A percentile compares a stretch with the other conserved stretches of the same genome.
Evolutionary conservation across 1,140 invertebrate genomes (phyloP).

Genomic region (Conopomorpha cramerella): DNA sequence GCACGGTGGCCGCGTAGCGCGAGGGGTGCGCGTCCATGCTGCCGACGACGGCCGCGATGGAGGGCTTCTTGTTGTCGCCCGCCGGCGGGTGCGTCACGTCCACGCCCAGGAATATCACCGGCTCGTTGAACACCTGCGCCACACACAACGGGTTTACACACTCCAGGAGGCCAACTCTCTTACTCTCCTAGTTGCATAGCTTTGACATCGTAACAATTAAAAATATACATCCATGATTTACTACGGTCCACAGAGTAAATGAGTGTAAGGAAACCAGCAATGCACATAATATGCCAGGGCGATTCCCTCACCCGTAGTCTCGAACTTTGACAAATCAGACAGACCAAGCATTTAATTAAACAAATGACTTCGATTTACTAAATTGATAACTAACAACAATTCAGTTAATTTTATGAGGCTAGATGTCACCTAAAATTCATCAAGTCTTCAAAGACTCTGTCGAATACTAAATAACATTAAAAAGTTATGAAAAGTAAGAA

Average conservation of each 20-base stretch:
- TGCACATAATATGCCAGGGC: background rate
- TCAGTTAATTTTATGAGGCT: background rate
- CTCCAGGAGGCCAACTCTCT: background rate
- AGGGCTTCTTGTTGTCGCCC: slow-evolving; percentile 98
- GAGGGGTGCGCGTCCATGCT: slow-evolving; percentile 99
- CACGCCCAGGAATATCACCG: slow-evolving; percentile 98
- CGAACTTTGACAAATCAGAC: background rate
- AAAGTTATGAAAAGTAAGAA: background rate
- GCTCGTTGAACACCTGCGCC: slow-evolving; percentile 93
- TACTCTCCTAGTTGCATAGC: background rate
- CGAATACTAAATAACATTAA: background rate
- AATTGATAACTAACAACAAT: background rate
- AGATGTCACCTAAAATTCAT: background rate
- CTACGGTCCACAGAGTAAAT: background rate
- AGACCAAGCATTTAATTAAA: background rate
- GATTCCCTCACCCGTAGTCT: background rate
- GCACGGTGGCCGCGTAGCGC: slow-evolving; percentile 96
- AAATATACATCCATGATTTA: background rate
- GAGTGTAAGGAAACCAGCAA: no score
- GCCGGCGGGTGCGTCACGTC: slow-evolving; percentile 99
- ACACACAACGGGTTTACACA: background rate
- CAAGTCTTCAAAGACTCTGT: no score
- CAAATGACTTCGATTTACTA: background rate
- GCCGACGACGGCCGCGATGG: slow-evolving; percentile 97
- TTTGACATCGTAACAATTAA: background rate